Percentiles rank a stretch among this genome's conserved stretches.
These are phyloP conservation scores for Meda fulgida DNA, from an alignment of 2,797 vertebrate genomes.

Conservation along the genomic window DNA sequence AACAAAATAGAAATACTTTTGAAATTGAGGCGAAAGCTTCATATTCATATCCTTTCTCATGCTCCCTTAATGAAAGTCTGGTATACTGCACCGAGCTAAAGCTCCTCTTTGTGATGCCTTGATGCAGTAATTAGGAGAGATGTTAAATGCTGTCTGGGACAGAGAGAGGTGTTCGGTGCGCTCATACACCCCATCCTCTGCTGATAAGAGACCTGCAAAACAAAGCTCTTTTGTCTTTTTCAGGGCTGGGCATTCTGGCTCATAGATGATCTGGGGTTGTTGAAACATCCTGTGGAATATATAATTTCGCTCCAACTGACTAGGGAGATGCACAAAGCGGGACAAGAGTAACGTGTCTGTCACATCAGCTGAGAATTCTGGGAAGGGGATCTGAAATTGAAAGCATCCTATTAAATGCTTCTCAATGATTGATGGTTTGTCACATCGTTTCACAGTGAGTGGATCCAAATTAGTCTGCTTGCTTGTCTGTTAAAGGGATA, in stretches of 20 bases:
- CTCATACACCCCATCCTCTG: conserved; percentile 9
- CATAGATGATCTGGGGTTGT: conserved; percentile 26
- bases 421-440: conserved; percentile 26
- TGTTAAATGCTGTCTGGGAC: conserved; percentile 34
- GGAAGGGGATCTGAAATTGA: conserved; percentile 30
- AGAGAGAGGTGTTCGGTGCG: conserved; percentile 17
- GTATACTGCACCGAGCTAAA: conserved; percentile 23
- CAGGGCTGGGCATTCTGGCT: background rate
- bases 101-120: conserved; percentile 25
- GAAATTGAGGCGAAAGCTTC: conserved; percentile 2
- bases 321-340: background rate
- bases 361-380: conserved; percentile 20
- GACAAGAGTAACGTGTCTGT: conserved; percentile 11
- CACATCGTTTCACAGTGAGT: background rate
- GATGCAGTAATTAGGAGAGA: conserved; percentile 38
- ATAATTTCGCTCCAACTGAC: conserved; percentile 9
- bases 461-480: conserved; percentile 27
- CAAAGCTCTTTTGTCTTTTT: conserved; percentile 44
- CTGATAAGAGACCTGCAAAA: conserved; percentile 24
- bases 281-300: conserved; percentile 26
- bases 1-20: conserved; percentile 25
- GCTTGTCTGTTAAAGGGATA: conserved; percentile 5
- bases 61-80: background rate
- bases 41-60: background rate
- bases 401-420: conserved; percentile 19